phyloP scores from a whole-genome alignment of 2,888 invertebrate species.

The Mayetiola destructor region DNA sequence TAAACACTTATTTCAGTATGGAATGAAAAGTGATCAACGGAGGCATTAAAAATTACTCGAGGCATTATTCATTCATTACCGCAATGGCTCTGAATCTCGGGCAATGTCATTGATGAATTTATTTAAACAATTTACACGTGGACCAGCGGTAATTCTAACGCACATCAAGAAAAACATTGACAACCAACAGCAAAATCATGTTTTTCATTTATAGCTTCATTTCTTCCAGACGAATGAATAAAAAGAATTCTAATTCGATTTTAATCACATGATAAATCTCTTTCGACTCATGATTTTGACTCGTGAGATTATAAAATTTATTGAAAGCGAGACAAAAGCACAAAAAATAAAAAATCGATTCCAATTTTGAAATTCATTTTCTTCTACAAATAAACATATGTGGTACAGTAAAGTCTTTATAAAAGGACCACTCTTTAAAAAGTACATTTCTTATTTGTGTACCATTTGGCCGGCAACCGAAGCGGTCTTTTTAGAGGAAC shows the following conservation, averaged over 20 bases:
- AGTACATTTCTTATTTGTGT: too few species aligned
- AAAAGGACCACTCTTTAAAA: too few species aligned
- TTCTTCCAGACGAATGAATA: neutral
- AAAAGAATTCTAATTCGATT: conserved; percentile 5
- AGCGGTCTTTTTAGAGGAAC: too few species aligned
- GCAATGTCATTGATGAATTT: neutral
- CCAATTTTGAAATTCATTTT: too few species aligned
- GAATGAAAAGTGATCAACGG: neutral
- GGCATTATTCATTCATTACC: neutral
- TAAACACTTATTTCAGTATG: neutral
- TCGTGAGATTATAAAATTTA: too few species aligned
- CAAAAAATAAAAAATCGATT: too few species aligned
- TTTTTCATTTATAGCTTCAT: conserved; percentile 5
- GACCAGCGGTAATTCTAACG: neutral
- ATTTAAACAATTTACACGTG: conserved; percentile 6
- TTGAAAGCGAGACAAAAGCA: too few species aligned
- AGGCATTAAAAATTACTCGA: neutral
- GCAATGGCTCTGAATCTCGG: neutral
- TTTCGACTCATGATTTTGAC: neutral
- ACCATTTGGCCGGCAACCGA: too few species aligned
- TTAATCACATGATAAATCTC: neutral
- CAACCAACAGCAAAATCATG: neutral
- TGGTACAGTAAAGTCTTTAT: too few species aligned
- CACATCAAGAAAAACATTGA: neutral
- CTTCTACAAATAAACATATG: too few species aligned